These are phyloP conservation scores for Prunella himalayana DNA, from an alignment of 2,113 vertebrate genomes.

Conservation along the genomic window DNA sequence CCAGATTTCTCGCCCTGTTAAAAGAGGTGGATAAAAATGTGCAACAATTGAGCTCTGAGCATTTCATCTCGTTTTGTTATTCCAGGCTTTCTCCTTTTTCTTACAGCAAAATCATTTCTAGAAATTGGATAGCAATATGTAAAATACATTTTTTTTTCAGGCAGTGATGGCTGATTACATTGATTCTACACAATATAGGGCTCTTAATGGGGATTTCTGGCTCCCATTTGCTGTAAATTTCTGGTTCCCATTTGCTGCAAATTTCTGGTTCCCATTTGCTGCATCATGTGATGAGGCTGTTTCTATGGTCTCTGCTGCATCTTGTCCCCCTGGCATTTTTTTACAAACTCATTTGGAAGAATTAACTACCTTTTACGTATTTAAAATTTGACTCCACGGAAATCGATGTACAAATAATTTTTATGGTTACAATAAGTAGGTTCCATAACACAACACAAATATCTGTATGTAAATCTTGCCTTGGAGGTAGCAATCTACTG, in stretches of 20 bases:
- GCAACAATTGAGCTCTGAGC: background rate
- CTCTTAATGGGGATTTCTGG: conserved; percentile 48
- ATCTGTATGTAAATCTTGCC: conserved; percentile 64
- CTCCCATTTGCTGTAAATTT: conserved; percentile 25
- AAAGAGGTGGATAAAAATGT: background rate
- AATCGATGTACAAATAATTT: conserved; percentile 61
- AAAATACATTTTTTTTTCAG: background rate
- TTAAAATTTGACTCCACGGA: conserved; percentile 51
- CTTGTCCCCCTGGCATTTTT: conserved; percentile 28
- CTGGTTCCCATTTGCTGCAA: conserved; percentile 19
- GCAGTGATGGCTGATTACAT: conserved; percentile 15
- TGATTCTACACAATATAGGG: background rate
- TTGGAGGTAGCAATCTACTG: conserved; percentile 49
- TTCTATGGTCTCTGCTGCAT: conserved; percentile 12
- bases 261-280: conserved; percentile 38
- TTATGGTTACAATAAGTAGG: conserved; percentile 44
- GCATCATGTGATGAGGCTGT: background rate
- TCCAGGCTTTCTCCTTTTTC: background rate
- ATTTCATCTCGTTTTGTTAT: background rate
- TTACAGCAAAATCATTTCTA: conserved; percentile 14
- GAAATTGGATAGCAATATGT: conserved; percentile 29
- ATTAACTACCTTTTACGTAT: conserved; percentile 56
- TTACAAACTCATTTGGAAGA: conserved; percentile 39
- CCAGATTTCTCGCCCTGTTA: background rate
- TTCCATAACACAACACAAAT: conserved; percentile 61